A percentile compares a stretch with the other conserved stretches of the same genome.
Evolutionary conservation across 1,140 invertebrate genomes (phyloP).

Genomic region (Pseudomyrmex concolor): DNA sequence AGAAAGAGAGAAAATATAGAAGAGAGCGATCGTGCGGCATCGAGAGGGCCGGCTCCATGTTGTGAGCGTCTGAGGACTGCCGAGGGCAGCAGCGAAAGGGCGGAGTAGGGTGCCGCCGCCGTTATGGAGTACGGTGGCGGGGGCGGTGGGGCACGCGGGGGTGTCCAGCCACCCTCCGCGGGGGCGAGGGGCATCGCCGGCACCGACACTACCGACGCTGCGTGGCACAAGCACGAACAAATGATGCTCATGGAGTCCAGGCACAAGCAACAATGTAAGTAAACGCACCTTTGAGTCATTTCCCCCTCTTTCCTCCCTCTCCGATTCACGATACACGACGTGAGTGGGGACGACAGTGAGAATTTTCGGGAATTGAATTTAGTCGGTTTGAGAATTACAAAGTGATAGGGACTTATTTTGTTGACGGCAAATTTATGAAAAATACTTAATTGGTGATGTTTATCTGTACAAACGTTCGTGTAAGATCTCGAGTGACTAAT

Average conservation of each 20-base stretch:
- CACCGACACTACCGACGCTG: conserved; percentile 83
- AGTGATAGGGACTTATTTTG: too few species aligned
- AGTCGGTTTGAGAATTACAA: not conserved
- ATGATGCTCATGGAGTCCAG: conserved; percentile 84
- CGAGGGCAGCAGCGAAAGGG: conserved; percentile 80
- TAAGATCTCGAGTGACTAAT: too few species aligned
- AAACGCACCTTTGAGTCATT: conserved; percentile 44
- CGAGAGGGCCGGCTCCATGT: conserved; percentile 76
- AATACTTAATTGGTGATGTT: too few species aligned
- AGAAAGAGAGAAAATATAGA: conserved; percentile 40
- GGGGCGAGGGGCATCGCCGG: conserved; percentile 79
- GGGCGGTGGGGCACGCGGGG: conserved; percentile 80
- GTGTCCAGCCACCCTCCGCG: conserved; percentile 82
- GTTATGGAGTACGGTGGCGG: conserved; percentile 83
- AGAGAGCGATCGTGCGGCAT: conserved; percentile 64
- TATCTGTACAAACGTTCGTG: too few species aligned
- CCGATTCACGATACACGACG: conserved; percentile 16
- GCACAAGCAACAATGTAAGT: conserved; percentile 84
- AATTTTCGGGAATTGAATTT: conserved; percentile 14
- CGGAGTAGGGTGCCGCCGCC: conserved; percentile 77
- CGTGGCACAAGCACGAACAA: conserved; percentile 84
- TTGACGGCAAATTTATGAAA: too few species aligned
- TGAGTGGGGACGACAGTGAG: not conserved
- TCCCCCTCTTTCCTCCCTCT: not conserved
- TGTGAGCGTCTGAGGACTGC: conserved; percentile 78